Evolutionary conservation across 2,797 vertebrate species (phyloP).

Genomic region (Mormyrus hasselquistii): DNA sequence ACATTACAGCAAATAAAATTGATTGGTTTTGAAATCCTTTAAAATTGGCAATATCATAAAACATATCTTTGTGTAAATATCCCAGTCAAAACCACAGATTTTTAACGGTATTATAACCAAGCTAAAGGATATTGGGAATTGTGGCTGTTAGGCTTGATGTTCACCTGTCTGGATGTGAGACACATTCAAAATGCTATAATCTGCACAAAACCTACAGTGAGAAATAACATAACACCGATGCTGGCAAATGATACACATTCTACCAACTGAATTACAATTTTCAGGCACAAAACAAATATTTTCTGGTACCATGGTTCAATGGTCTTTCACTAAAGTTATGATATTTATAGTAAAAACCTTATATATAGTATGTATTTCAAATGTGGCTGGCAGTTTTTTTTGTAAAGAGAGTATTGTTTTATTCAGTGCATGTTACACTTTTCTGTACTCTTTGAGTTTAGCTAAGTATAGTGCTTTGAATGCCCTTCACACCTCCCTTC

Average conservation of each 20-base stretch:
- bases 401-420: background rate
- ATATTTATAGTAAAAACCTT: background rate
- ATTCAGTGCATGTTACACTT: background rate
- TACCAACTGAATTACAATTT: background rate
- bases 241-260: background rate
- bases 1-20: background rate
- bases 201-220: background rate
- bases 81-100: background rate
- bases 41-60: background rate
- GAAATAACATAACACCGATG: background rate
- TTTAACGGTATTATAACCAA: background rate
- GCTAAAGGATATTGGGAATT: background rate
- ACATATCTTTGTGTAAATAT: background rate
- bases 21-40: background rate
- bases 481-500: background rate
- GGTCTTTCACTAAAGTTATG: background rate
- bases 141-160: background rate
- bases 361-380: background rate
- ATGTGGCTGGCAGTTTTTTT: background rate
- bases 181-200: background rate
- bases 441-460: background rate
- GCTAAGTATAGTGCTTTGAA: background rate
- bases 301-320: background rate
- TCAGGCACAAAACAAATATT: constrained; percentile 10
- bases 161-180: background rate